phyloP scores from a whole-genome alignment of 2,113 vertebrate species.

The Atlantisia rogersi region DNA sequence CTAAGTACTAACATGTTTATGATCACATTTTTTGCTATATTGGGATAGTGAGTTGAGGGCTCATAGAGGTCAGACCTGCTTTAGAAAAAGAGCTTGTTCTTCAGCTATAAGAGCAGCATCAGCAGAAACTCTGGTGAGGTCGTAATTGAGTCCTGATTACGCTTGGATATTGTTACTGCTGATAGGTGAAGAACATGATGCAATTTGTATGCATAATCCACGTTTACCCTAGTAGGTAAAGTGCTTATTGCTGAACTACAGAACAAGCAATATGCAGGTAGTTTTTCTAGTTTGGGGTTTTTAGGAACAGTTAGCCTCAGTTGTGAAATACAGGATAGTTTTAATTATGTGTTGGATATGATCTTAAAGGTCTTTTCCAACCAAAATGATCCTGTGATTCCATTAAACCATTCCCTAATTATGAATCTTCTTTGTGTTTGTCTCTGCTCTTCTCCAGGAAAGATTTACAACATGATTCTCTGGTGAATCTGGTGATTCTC shows the following conservation, averaged over 20 bases:
- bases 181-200: background rate
- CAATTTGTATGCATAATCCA: background rate
- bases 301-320: background rate
- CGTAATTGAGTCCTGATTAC: background rate
- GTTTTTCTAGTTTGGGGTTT: background rate
- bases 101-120: background rate
- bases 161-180: background rate
- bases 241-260: background rate
- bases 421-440: background rate
- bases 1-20: constrained; percentile 26
- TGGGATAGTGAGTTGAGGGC: background rate
- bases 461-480: background rate
- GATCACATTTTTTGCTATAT: background rate
- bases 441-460: background rate
- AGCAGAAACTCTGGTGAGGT: background rate
- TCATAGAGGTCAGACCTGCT: background rate
- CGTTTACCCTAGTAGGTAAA: background rate
- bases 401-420: background rate
- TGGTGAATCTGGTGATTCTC: background rate
- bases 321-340: background rate
- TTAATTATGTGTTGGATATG: background rate
- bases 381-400: too few relatives aligned
- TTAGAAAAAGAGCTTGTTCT: background rate
- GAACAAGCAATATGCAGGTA: background rate
- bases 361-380: too few relatives aligned